phyloP scores from a whole-genome alignment of 2,113 vertebrate genomes.

The Carettochelys insculpta region DNA sequence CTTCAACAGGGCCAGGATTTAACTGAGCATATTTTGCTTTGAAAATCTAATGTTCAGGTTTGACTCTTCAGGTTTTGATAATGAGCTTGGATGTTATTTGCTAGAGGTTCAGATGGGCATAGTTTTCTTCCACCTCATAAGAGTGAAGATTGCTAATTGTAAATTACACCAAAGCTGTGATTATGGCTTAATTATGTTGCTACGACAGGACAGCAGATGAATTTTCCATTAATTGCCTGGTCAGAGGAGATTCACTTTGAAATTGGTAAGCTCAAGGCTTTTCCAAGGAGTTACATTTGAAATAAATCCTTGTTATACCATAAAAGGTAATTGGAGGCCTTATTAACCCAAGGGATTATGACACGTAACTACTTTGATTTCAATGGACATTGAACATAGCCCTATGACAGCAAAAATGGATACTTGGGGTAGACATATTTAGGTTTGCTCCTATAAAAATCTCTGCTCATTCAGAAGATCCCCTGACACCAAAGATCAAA shows the following conservation, averaged over 20 bases:
- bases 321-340: not conserved
- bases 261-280: not conserved
- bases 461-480: not conserved
- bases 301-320: not conserved
- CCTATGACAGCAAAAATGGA: not conserved
- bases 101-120: not conserved
- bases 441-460: not conserved
- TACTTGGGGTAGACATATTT: constrained; percentile 15
- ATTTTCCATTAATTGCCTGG: constrained; percentile 42
- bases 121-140: constrained; percentile 40
- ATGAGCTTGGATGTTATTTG: constrained; percentile 29
- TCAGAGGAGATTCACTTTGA: constrained; percentile 19
- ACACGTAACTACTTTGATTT: not conserved
- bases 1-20: constrained; percentile 47
- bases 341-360: rapidly evolving
- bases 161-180: constrained; percentile 46
- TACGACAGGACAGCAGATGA: constrained; percentile 45
- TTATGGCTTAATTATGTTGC: constrained; percentile 59
- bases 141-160: constrained; percentile 54
- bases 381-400: not conserved
- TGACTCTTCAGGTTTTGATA: constrained; percentile 56
- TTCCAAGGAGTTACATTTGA: not conserved
- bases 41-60: constrained; percentile 54
- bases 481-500: not conserved
- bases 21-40: constrained; percentile 43